Percentiles rank a stretch among this genome's conserved stretches.
phyloP scores from a whole-genome alignment of 2,113 vertebrate species.

The Ptychochromis oligacanthus region DNA sequence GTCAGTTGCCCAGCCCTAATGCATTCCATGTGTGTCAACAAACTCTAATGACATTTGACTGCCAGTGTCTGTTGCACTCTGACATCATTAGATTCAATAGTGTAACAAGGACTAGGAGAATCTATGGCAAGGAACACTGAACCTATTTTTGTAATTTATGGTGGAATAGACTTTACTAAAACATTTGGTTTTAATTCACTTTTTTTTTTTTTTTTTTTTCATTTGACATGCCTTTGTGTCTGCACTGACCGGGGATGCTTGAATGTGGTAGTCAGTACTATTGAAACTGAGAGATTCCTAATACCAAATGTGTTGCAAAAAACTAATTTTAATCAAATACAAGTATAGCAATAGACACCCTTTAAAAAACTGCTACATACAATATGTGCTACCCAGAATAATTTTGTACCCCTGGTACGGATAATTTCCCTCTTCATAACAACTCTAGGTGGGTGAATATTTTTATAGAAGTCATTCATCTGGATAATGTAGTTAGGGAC shows the following conservation, averaged over 20 bases:
- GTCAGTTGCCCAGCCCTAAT: not conserved
- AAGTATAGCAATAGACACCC: not conserved
- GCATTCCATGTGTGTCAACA: not conserved
- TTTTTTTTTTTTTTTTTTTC: not conserved
- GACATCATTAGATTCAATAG: not conserved
- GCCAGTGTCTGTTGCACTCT: not conserved
- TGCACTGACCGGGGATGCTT: not conserved
- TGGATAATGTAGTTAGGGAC: not conserved
- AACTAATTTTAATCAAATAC: not conserved
- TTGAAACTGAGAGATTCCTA: not conserved
- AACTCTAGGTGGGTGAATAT: not conserved
- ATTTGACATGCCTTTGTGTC: not conserved
- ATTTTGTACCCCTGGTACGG: too few species aligned
- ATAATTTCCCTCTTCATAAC: not conserved
- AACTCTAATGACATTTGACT: constrained; percentile 5
- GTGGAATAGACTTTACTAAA: not conserved
- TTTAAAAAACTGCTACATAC: not conserved
- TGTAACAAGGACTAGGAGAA: not conserved
- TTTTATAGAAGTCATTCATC: not conserved
- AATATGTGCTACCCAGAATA: not conserved
- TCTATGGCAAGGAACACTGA: not conserved
- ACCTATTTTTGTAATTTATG: not conserved
- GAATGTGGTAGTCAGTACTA: not conserved
- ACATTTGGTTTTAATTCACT: not conserved
- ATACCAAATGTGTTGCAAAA: not conserved